Evolutionary conservation across 2,888 invertebrate genomes (phyloP).

Genomic region (Cenopis cana): DNA sequence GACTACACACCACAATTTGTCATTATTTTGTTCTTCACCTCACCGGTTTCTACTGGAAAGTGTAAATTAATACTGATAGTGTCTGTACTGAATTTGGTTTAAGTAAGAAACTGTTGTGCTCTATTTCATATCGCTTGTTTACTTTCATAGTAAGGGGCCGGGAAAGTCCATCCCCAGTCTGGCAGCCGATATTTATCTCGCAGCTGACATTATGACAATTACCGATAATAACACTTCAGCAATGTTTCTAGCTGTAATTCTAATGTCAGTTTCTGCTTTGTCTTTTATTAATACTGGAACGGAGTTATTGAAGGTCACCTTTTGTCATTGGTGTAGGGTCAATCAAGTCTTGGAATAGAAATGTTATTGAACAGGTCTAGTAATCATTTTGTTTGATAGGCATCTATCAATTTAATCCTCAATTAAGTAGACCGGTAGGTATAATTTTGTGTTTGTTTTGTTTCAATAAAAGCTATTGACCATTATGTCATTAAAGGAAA

Average conservation of each 20-base stretch:
- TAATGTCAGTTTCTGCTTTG: conserved; percentile 10
- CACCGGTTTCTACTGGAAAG: too few relatives aligned
- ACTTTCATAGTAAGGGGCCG: conserved; percentile 28
- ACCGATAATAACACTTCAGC: conserved; percentile 30
- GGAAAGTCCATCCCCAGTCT: conserved; percentile 7
- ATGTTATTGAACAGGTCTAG: not conserved
- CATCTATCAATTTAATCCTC: too few relatives aligned
- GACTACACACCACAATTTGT: too few relatives aligned
- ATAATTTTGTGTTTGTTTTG: too few relatives aligned
- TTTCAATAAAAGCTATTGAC: too few relatives aligned
- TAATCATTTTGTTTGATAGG: not conserved
- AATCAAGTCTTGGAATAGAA: not conserved
- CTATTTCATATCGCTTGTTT: not conserved
- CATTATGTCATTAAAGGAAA: too few relatives aligned
- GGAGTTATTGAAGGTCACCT: not conserved
- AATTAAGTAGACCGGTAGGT: too few relatives aligned
- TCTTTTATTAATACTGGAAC: not conserved
- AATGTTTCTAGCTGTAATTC: conserved; percentile 12
- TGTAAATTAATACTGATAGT: too few relatives aligned
- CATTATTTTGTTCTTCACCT: too few relatives aligned
- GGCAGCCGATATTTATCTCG: conserved; percentile 32
- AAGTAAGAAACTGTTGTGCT: not conserved
- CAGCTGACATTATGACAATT: conserved; percentile 26
- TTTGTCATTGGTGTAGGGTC: not conserved
- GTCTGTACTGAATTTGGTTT: too few relatives aligned